Conservation (phyloP, 2,888 invertebrate genomes). For the Parapristionchus giblindavisi region DNA sequence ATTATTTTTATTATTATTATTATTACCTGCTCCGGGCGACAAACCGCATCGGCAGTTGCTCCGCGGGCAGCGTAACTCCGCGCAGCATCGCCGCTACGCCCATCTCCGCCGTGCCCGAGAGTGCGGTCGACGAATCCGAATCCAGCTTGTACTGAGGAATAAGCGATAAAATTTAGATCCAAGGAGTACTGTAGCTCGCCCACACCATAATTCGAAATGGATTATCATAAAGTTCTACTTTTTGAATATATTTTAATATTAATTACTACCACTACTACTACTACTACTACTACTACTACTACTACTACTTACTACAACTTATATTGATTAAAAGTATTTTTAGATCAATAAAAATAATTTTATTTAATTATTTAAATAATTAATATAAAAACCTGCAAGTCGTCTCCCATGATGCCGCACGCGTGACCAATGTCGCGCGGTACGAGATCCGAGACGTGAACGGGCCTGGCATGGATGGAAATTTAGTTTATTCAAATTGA, state of each 20-base stretch:
- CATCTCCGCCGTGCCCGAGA: conserved; percentile 70
- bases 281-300: no score
- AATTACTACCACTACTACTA: no score
- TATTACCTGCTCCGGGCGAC: conserved; percentile 56
- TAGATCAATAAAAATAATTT: no score
- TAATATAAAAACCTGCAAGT: conserved; percentile 33
- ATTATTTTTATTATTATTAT: background rate
- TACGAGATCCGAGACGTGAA: conserved; percentile 62
- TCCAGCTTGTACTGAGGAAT: conserved; percentile 58
- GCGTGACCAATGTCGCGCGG: conserved; percentile 56
- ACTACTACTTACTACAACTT: no score
- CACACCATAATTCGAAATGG: background rate
- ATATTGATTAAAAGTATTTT: no score
- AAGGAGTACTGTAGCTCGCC: background rate
- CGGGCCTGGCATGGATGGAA: conserved; percentile 26
- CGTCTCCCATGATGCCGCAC: conserved; percentile 59
- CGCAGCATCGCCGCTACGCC: conserved; percentile 62
- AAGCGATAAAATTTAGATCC: conserved; percentile 4
- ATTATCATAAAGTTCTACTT: background rate
- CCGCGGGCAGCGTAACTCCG: conserved; percentile 54
- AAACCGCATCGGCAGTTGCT: conserved; percentile 60
- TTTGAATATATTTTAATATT: background rate
- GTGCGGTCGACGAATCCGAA: conserved; percentile 48
- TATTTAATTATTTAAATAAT: no score
- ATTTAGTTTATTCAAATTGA: no score